Conservation (phyloP, 2,113 vertebrate species). For the Scolopax mira region DNA sequence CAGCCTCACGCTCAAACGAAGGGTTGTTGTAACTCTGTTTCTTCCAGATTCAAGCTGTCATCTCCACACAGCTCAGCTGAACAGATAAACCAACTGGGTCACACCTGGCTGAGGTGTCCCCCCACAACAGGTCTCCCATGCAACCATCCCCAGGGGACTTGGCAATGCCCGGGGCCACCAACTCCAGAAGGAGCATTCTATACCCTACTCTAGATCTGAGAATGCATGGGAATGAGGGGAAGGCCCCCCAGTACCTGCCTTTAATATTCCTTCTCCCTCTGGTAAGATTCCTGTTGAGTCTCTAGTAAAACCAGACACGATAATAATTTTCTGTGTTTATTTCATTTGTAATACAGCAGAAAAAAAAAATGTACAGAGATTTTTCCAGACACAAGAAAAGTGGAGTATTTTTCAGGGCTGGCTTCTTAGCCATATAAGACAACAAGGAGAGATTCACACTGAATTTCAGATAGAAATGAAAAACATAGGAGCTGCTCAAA, state of each 20-base stretch:
- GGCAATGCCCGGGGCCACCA: background rate
- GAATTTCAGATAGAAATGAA: background rate
- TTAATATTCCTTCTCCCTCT: background rate
- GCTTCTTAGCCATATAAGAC: background rate
- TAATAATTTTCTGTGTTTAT: background rate
- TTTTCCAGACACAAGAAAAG: background rate
- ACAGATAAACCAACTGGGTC: background rate
- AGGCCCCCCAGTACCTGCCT: background rate
- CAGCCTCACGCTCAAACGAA: background rate
- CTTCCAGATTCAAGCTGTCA: background rate
- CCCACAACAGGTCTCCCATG: background rate
- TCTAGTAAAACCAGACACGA: background rate
- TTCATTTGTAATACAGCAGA: background rate
- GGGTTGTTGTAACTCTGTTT: background rate
- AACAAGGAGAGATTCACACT: background rate
- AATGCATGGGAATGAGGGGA: background rate
- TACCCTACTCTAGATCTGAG: background rate
- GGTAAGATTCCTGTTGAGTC: background rate
- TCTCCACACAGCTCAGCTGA: accelerated
- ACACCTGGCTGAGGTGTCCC: background rate
- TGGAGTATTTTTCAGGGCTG: background rate
- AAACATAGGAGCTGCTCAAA: background rate
- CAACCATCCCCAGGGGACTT: background rate
- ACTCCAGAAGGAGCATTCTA: background rate
- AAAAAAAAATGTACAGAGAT: background rate